phyloP scores from a whole-genome alignment of 2,797 vertebrate species.

The Microchirus variegatus region DNA sequence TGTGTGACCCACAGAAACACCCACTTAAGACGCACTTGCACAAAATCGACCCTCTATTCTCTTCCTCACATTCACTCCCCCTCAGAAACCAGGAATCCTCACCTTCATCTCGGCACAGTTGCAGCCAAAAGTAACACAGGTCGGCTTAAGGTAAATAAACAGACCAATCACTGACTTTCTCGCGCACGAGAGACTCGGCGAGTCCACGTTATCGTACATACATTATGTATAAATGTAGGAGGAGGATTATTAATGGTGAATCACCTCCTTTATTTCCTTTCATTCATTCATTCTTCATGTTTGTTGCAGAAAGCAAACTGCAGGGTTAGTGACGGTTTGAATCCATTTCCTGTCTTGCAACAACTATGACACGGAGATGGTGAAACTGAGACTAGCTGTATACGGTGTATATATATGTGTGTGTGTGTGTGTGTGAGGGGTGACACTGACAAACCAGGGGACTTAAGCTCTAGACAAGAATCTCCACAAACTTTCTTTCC shows the following conservation, averaged over 20 bases:
- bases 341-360: no score
- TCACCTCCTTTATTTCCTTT: slow-evolving; percentile 12
- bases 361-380: no score
- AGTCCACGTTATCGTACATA: slow-evolving; percentile 22
- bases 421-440: no score
- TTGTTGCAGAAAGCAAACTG: neutral
- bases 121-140: slow-evolving; percentile 60
- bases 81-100: slow-evolving; percentile 52
- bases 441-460: no score
- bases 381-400: no score
- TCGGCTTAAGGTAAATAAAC: slow-evolving; percentile 50
- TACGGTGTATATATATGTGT: no score
- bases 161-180: slow-evolving; percentile 36
- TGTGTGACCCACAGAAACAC: slow-evolving; percentile 19
- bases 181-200: slow-evolving; percentile 13
- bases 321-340: neutral
- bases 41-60: slow-evolving; percentile 46
- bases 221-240: slow-evolving; percentile 14
- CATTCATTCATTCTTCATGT: slow-evolving; percentile 5
- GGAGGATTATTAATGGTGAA: slow-evolving; percentile 14
- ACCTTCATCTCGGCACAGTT: slow-evolving; percentile 46
- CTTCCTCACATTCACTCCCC: slow-evolving; percentile 33
- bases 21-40: slow-evolving; percentile 26
- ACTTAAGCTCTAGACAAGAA: no score
- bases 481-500: slow-evolving; percentile 3